Evolutionary conservation across 2,888 invertebrate species (phyloP), one percentile per base, ranked within the genome.

Genomic region (Apotomis betuletana): DNA sequence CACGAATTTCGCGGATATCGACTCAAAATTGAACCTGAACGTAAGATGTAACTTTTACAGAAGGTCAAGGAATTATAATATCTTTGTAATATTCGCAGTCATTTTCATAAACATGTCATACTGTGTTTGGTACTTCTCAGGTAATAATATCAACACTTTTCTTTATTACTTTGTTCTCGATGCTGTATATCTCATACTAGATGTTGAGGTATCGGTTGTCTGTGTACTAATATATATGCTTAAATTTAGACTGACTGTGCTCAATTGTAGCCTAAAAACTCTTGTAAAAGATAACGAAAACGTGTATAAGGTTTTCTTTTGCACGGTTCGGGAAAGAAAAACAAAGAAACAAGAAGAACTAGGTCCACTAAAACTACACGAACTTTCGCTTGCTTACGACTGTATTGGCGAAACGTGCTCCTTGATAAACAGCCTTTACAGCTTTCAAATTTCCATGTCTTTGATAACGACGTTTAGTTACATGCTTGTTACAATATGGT

Each of bases 361-460:
- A 10, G 6, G 9, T 9, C 10, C 9, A 3, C 49, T 10, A 12
- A 3, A 49, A 10, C 65, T 65, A 0, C 36, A 27, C 5, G n/a
- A 65, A n/a, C 27, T 65, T 3, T 65, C 65, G 2, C 44, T 57
- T 4, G 46, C 55, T 3, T 65, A 65, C 57, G 65, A 65, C 4
- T 12, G 12, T 5, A 46, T 65, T 5, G 65, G 65, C 36, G 44
- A 65, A 27, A 27, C 55, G 1, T 55, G 65, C 46, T 3, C 12
- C 8, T 5, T 65, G 36, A 65, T 65, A n/a, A 65, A 65, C 8
- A 36, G 5, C 3, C 27, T 65, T 4, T 65, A 27, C 46, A 65
- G 57, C 46, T 57, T 65, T n/a, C 36, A 46, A n/a, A 55, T 65
- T 9, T 65, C 57, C 44, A 46, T 9, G 27, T 6, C 4, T 4